Base-by-base conservation (phyloP, 2,113 vertebrate genomes). In the Oryzias curvinotus region DNA sequence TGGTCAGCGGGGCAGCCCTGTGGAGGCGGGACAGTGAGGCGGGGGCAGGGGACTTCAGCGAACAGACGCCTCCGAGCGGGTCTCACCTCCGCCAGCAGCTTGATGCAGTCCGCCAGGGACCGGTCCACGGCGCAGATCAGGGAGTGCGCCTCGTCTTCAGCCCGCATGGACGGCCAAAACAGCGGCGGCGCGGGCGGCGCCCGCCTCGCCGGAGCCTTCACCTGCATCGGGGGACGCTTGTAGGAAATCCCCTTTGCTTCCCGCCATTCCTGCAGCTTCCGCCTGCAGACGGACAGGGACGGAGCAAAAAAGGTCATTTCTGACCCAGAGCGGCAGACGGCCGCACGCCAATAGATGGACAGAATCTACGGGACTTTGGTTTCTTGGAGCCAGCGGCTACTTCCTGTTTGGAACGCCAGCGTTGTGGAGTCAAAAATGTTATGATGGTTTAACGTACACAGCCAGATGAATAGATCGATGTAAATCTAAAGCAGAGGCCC, bases 141-240 rank as follows among this genome's bases (percentile, higher is more conserved):
- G 41, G 67, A 80, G 3, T 61, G 63, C n/a, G 91, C 87, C 3
- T 92, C 87, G 0, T 95, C 93, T 44, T 95, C 89, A 41, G 89
- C 80, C 26, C 91, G 89, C 54, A 91, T 80, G 5, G 77, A 51
- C 1, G 85, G 77, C 88, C 91, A 92, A 84, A 91, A 92, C 3
- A 92, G 87, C 23, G 80, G 77, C 7, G 73, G 57, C 4, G 49
- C 13, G 0, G 62, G 71, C 17, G 82, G 64, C 0, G 81, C 80
- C 41, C 85, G 80, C 19, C 84, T 80, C 7, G 78, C 68, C 15
- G 17, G 59, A 49, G 91, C 89, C 10, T 80, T 78, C 25, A 90
- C 65, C 0, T 8, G 67, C 95, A 98, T 96, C 0, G 96, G 92
- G 0, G 97, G 97, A 2, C 96, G 93, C 63, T 98, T 98, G 85